phyloP scores from a whole-genome alignment of 2,888 invertebrate species.

The Bembecia ichneumoniformis region DNA sequence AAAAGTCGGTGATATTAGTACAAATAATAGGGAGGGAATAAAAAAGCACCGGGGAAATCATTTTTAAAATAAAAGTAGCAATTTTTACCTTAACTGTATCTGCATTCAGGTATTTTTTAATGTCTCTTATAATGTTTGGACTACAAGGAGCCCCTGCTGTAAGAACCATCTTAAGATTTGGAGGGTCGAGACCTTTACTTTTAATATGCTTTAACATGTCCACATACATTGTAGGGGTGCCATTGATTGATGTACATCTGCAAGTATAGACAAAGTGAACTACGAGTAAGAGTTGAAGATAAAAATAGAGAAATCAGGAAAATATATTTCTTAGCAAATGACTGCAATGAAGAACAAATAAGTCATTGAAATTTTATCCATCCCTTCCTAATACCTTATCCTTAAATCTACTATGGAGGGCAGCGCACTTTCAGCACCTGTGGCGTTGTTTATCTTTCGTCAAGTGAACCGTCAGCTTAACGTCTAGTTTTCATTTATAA shows the following conservation, averaged over 20 bases:
- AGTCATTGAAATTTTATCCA: no score
- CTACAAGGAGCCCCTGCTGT: conserved; percentile 86
- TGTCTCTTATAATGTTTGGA: conserved; percentile 72
- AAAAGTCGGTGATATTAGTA: background rate
- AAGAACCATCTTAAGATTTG: conserved; percentile 64
- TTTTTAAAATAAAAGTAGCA: no score
- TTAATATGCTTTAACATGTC: conserved; percentile 73
- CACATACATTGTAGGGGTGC: conserved; percentile 92
- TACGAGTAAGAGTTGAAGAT: no score
- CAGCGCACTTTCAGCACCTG: no score
- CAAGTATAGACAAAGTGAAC: conserved; percentile 1
- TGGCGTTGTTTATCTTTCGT: no score
- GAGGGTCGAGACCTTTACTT: conserved; percentile 48
- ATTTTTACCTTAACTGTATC: conserved; percentile 64
- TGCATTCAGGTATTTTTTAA: conserved; percentile 62
- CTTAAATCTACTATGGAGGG: no score
- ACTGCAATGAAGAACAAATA: no score
- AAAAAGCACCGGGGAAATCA: conserved; percentile 1
- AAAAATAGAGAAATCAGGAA: no score
- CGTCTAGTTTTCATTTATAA: no score
- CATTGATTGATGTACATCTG: conserved; percentile 81
- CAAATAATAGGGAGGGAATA: background rate
- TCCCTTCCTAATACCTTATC: no score
- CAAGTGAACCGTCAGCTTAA: no score
- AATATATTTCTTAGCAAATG: no score